These are phyloP conservation scores for Ruditapes philippinarum DNA, from an alignment of 1,140 invertebrate genomes.

Conservation along the genomic window DNA sequence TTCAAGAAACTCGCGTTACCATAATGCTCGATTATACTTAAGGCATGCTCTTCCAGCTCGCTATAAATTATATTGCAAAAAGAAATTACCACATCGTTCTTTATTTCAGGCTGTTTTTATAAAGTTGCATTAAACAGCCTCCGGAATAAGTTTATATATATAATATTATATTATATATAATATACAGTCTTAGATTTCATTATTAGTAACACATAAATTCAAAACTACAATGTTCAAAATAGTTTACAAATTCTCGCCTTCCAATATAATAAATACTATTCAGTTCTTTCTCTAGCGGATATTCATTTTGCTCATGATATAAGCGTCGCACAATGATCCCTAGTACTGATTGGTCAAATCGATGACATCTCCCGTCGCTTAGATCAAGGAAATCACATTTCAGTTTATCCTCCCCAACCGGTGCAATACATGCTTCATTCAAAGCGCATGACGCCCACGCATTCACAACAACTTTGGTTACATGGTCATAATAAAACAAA, in stretches of 20 bases:
- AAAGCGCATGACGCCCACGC: conserved; percentile 48
- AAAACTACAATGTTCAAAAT: conserved; percentile 37
- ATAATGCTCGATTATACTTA: no score
- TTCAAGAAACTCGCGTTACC: no score
- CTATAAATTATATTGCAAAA: no score
- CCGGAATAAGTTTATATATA: no score
- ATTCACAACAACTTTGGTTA: neutral
- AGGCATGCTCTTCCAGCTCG: no score
- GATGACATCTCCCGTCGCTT: conserved; percentile 13
- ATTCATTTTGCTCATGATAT: conserved; percentile 42
- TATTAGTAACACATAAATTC: neutral
- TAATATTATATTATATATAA: no score
- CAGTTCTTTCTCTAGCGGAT: neutral
- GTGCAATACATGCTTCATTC: conserved; percentile 33
- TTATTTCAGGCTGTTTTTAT: no score
- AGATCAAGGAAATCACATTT: conserved; percentile 5
- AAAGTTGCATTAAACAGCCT: no score
- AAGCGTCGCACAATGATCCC: conserved; percentile 19
- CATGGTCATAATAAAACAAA: conserved; percentile 15
- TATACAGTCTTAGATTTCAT: no score
- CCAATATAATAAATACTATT: neutral
- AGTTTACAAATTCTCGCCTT: neutral
- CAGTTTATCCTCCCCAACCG: neutral
- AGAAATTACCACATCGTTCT: no score
- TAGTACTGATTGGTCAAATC: conserved; percentile 51